Conservation (phyloP, 1,140 invertebrate species). For the Saccostrea glomerata region DNA sequence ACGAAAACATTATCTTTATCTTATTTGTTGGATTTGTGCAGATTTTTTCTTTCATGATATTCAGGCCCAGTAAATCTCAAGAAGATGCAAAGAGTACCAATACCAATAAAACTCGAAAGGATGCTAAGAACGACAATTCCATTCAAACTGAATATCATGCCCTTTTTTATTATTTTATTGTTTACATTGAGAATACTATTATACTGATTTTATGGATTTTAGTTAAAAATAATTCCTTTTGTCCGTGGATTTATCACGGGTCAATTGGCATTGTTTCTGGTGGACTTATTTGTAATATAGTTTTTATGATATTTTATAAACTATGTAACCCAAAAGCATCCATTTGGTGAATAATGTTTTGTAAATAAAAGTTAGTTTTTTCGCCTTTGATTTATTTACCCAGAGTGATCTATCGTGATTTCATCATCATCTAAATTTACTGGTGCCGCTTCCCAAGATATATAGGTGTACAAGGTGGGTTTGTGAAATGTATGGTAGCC, state of each 20-base stretch:
- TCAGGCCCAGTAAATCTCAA: not conserved
- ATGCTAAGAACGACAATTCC: too few relatives aligned
- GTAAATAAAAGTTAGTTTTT: not conserved
- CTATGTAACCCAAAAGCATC: constrained; percentile 29
- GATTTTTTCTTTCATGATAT: constrained; percentile 35
- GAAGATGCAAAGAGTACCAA: too few relatives aligned
- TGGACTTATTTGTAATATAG: not conserved
- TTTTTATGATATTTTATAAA: constrained; percentile 36
- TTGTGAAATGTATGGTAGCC: too few relatives aligned
- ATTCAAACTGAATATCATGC: not conserved
- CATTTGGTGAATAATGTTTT: not conserved
- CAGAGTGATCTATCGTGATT: too few relatives aligned
- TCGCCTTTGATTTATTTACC: too few relatives aligned
- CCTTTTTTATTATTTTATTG: not conserved
- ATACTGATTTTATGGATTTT: constrained; percentile 16
- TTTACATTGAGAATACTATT: constrained; percentile 28
- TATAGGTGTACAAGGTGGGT: too few relatives aligned
- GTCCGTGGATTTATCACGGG: constrained; percentile 15
- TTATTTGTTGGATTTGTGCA: constrained; percentile 26
- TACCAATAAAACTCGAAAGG: too few relatives aligned
- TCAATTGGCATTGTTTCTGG: not conserved
- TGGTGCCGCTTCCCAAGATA: too few relatives aligned
- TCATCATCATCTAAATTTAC: too few relatives aligned
- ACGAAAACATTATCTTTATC: constrained; percentile 26
- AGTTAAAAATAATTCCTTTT: not conserved